Conservation (phyloP, 2,797 vertebrate species). For the Gymnoscopelus braueri region DNA sequence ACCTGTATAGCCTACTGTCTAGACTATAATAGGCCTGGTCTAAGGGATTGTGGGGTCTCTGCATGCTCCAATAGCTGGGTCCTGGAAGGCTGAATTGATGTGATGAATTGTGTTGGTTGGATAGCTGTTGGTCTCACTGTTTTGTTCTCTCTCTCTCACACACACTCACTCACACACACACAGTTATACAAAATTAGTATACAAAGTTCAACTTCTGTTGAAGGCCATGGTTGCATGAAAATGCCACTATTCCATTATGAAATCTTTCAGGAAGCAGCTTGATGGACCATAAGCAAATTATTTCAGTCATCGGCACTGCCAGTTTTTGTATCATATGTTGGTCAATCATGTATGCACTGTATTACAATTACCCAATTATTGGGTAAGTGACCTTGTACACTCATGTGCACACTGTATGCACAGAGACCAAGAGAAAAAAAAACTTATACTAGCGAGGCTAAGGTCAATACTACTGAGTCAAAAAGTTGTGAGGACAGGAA, state of each 20-base stretch:
- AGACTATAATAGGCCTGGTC: conserved; percentile 17
- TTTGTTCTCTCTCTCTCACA: conserved; percentile 4
- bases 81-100: too few relatives aligned
- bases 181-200: conserved; percentile 36
- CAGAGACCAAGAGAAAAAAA: conserved; percentile 14
- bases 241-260: conserved; percentile 40
- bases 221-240: conserved; percentile 22
- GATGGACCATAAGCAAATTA: conserved; percentile 15
- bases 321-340: not conserved
- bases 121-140: too few relatives aligned
- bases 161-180: conserved; percentile 17
- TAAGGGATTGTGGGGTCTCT: conserved; percentile 8
- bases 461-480: conserved; percentile 6
- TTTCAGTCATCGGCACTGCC: conserved; percentile 19
- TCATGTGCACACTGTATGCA: conserved; percentile 10
- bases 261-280: conserved; percentile 17
- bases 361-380: not conserved
- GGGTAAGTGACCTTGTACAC: conserved; percentile 7
- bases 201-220: conserved; percentile 30
- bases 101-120: too few relatives aligned
- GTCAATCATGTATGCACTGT: not conserved
- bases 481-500: conserved; percentile 7
- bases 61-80: not conserved
- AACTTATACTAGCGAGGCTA: conserved; percentile 24
- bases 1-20: not conserved